Conservation (phyloP, 2,888 invertebrate species). For the Andrena hattorfiana region DNA sequence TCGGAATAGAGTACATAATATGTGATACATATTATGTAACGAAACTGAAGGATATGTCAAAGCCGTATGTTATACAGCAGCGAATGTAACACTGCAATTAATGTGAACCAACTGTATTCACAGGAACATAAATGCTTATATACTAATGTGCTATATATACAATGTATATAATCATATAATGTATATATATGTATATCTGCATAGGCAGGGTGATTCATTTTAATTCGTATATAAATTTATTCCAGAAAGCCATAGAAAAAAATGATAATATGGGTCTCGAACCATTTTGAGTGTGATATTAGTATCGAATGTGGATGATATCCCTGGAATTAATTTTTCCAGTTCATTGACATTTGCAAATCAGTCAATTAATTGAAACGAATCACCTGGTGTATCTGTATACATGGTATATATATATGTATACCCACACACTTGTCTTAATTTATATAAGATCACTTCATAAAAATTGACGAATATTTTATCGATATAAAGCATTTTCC, state of each 20-base stretch:
- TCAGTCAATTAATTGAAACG: slow-evolving; percentile 3
- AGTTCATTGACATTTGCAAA: background rate
- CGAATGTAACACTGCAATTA: slow-evolving; percentile 34
- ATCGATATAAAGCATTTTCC: slow-evolving; percentile 40
- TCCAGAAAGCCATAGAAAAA: background rate
- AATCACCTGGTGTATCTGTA: slow-evolving; percentile 2
- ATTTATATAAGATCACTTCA: slow-evolving; percentile 16
- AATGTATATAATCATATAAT: slow-evolving; percentile 44
- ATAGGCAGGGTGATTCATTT: slow-evolving; percentile 7
- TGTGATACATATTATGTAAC: slow-evolving; percentile 7
- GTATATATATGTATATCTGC: slow-evolving; percentile 30
- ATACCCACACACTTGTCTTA: slow-evolving; percentile 29
- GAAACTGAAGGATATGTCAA: slow-evolving; percentile 39
- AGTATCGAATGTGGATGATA: background rate
- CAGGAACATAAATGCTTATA: slow-evolving; percentile 36
- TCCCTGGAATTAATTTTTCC: background rate
- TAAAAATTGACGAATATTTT: slow-evolving; percentile 42
- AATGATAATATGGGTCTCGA: background rate
- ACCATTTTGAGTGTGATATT: background rate
- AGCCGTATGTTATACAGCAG: slow-evolving; percentile 28
- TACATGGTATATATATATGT: slow-evolving; percentile 20
- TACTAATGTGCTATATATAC: slow-evolving; percentile 26
- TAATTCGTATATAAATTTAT: slow-evolving; percentile 12
- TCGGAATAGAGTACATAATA: slow-evolving; percentile 15
- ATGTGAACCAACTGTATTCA: slow-evolving; percentile 2